Evolutionary conservation across 1,140 invertebrate genomes (phyloP).

Genomic region (Conus ventricosus): DNA sequence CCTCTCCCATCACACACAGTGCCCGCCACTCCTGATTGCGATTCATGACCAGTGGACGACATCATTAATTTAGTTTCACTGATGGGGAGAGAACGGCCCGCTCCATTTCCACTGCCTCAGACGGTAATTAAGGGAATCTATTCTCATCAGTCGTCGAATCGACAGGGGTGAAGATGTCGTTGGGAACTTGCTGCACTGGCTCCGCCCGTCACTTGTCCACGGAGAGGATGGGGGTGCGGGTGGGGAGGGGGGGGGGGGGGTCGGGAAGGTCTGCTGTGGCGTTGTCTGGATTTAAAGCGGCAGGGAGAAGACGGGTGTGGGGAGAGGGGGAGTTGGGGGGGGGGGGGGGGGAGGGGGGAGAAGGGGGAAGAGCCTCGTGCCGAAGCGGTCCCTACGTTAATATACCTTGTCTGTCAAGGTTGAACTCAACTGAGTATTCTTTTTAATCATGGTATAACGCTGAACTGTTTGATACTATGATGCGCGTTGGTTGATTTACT

Average conservation of each 20-base stretch:
- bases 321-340: too few relatives aligned
- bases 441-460: too few relatives aligned
- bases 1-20: neutral
- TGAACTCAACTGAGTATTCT: neutral
- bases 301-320: too few relatives aligned
- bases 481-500: too few relatives aligned
- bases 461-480: too few relatives aligned
- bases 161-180: neutral
- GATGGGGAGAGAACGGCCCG: slow-evolving; percentile 13
- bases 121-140: slow-evolving; percentile 36
- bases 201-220: neutral
- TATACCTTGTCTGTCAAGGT: neutral
- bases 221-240: neutral
- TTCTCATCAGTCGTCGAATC: slow-evolving; percentile 14
- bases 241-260: neutral
- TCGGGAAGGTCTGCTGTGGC: too few relatives aligned
- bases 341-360: neutral
- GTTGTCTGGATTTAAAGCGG: too few relatives aligned
- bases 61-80: slow-evolving; percentile 39
- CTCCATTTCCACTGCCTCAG: slow-evolving; percentile 31
- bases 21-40: slow-evolving; percentile 21
- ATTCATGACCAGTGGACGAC: slow-evolving; percentile 38
- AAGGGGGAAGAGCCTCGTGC: neutral
- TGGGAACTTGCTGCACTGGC: neutral
- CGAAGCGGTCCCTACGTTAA: too few relatives aligned